phyloP scores from a whole-genome alignment of 2,888 invertebrate species.

The Pheosia gnoma region DNA sequence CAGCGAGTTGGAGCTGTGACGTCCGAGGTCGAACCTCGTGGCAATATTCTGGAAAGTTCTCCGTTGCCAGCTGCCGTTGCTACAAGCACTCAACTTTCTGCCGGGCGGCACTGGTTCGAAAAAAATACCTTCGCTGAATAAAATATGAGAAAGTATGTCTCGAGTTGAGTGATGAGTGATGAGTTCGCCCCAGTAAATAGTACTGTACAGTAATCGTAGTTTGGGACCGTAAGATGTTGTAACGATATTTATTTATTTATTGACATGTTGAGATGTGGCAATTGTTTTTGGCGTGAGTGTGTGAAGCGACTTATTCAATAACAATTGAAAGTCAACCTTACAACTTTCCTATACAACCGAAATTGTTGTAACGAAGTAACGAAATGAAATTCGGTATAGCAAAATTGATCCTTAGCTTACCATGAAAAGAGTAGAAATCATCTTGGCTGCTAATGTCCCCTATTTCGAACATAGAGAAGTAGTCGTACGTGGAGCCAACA shows the following conservation, averaged over 20 bases:
- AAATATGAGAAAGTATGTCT: neutral
- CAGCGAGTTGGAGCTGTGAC: slow-evolving; percentile 54
- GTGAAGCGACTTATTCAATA: too few species aligned
- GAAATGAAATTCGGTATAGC: too few species aligned
- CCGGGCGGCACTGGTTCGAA: slow-evolving; percentile 68
- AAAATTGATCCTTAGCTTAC: slow-evolving; percentile 44
- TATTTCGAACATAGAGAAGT: slow-evolving; percentile 71
- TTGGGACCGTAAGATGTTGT: too few species aligned
- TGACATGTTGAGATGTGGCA: too few species aligned
- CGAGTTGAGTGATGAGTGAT: too few species aligned
- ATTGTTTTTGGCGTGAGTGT: too few species aligned
- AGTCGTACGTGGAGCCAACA: slow-evolving; percentile 71
- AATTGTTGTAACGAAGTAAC: too few species aligned
- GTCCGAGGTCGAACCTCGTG: slow-evolving; percentile 70
- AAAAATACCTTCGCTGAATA: slow-evolving; percentile 26
- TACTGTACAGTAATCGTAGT: neutral
- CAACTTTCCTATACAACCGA: too few species aligned
- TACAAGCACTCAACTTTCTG: slow-evolving; percentile 74
- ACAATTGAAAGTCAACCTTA: too few species aligned
- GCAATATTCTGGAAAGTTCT: slow-evolving; percentile 83
- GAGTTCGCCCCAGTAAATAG: neutral
- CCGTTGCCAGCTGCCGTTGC: slow-evolving; percentile 84
- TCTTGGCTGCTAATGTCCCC: slow-evolving; percentile 64
- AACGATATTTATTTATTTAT: too few species aligned
- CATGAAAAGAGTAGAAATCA: slow-evolving; percentile 61